These are phyloP conservation scores for Agrochola macilenta DNA, from an alignment of 2,888 invertebrate species.

Conservation along the genomic window DNA sequence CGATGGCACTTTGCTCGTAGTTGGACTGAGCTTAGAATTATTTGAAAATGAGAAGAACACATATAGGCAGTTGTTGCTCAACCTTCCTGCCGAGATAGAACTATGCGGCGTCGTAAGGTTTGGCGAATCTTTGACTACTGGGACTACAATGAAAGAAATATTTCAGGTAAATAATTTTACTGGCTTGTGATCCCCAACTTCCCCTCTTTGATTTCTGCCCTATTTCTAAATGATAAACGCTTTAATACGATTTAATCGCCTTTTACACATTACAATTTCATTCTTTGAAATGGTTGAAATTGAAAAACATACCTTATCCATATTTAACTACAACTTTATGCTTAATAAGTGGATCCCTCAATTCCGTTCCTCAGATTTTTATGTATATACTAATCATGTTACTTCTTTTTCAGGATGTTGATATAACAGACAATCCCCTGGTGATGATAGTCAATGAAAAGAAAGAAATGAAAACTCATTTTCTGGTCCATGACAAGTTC, in stretches of 20 bases:
- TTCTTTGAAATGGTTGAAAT: too few relatives aligned
- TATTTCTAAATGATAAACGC: not conserved
- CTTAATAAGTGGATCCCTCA: not conserved
- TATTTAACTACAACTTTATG: not conserved
- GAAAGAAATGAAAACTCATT: conserved; percentile 91
- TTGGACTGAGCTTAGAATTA: conserved; percentile 92
- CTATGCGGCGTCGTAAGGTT: conserved; percentile 94
- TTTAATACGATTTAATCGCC: not conserved
- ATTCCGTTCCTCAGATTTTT: not conserved
- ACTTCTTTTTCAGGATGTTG: conserved; percentile 90
- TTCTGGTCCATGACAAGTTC: conserved; percentile 93
- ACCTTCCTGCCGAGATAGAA: conserved; percentile 94
- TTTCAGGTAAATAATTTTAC: conserved; percentile 82
- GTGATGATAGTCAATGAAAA: conserved; percentile 90
- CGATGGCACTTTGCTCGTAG: conserved; percentile 92
- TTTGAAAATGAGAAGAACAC: conserved; percentile 90
- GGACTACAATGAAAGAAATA: conserved; percentile 91
- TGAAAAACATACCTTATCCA: not conserved
- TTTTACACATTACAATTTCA: not conserved
- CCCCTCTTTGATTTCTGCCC: not conserved
- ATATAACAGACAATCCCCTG: conserved; percentile 95
- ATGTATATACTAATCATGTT: not conserved
- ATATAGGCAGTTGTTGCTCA: conserved; percentile 90
- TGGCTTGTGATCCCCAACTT: conserved; percentile 1
- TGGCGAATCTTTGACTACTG: conserved; percentile 90